phyloP scores from a whole-genome alignment of 92 coral and sea anemone genomes.

The Heliopora coerulea region DNA sequence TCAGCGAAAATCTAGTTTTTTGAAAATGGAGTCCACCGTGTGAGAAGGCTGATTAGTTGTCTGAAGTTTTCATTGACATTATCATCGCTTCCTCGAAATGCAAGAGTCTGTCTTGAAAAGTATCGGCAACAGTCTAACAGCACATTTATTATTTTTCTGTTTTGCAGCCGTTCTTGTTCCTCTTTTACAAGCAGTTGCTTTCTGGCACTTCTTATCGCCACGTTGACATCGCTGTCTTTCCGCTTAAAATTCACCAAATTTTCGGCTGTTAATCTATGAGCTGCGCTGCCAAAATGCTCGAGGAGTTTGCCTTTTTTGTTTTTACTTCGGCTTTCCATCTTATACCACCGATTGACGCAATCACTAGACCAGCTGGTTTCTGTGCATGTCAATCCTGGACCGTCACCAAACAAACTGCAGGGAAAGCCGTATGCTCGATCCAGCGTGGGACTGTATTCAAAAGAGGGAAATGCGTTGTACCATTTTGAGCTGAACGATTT shows the following conservation, averaged over 20 bases:
- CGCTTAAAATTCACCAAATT: background rate
- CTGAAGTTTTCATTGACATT: constrained; percentile 1
- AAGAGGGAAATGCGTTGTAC: constrained; percentile 1
- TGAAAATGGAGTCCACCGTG: background rate
- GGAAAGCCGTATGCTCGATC: constrained; percentile 14
- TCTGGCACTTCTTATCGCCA: background rate
- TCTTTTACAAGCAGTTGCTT: background rate
- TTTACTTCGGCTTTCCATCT: background rate
- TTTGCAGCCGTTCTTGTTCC: background rate
- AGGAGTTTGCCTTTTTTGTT: background rate
- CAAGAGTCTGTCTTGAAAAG: background rate
- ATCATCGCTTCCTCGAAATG: constrained; percentile 1
- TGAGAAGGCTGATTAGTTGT: background rate
- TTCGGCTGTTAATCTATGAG: background rate
- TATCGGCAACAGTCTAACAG: background rate
- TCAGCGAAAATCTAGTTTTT: background rate
- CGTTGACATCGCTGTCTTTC: background rate
- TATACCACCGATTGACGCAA: background rate
- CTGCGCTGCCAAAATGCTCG: background rate
- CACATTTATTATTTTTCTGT: background rate
- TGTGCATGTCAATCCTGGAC: background rate
- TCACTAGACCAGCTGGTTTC: background rate
- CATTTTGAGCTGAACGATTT: background rate
- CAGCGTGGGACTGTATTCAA: background rate
- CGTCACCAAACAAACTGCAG: background rate